Evolutionary conservation across 2,113 vertebrate genomes (phyloP).

Genomic region (Anthoscopus minutus): DNA sequence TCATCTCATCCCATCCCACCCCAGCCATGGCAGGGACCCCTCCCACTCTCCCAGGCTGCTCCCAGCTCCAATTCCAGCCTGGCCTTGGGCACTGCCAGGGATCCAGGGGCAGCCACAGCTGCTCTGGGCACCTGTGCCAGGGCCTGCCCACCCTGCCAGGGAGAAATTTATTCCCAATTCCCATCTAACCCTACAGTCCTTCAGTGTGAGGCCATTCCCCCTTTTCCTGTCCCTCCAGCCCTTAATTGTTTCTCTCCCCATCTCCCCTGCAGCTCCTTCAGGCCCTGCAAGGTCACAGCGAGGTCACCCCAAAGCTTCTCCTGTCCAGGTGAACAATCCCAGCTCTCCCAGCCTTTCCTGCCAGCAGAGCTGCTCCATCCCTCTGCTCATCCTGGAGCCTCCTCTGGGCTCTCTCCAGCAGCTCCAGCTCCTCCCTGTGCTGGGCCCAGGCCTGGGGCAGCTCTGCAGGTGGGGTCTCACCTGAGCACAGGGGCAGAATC

Average conservation of each 20-base stretch:
- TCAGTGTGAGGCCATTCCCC: background rate
- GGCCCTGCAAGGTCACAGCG: background rate
- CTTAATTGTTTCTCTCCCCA: background rate
- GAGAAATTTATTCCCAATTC: background rate
- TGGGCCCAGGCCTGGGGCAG: background rate
- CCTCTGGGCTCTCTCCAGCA: background rate
- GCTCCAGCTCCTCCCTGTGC: too few species aligned
- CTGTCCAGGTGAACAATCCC: background rate
- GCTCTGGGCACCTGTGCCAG: background rate
- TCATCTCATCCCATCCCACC: rapidly evolving
- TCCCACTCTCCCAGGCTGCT: background rate
- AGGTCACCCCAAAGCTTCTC: background rate
- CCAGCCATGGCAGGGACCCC: background rate
- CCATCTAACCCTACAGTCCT: background rate
- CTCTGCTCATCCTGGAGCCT: background rate
- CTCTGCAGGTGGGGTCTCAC: background rate
- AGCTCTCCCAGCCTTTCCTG: background rate
- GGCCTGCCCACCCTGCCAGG: background rate
- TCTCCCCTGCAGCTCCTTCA: background rate
- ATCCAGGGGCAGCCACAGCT: background rate
- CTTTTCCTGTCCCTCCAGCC: background rate
- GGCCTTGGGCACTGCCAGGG: background rate
- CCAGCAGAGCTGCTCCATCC: background rate
- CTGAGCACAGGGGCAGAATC: background rate
- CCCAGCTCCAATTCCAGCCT: background rate